phyloP scores from a whole-genome alignment of 2,888 invertebrate species.

The Synergus gifuensis region DNA sequence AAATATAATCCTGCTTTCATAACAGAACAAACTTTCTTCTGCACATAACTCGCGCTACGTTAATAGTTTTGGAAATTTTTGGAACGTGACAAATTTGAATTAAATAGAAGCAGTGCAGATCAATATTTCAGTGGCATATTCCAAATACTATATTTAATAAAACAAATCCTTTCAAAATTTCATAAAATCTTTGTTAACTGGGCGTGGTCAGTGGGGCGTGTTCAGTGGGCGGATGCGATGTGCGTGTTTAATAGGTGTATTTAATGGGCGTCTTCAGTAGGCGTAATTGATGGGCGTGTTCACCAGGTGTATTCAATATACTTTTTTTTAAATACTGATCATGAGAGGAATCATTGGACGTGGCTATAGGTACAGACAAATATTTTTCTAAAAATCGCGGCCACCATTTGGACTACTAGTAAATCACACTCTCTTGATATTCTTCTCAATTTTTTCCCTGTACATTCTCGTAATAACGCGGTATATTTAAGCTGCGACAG shows the following conservation, averaged over 20 bases:
- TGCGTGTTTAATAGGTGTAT: background rate
- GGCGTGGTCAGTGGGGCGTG: background rate
- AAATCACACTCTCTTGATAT: background rate
- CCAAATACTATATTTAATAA: no score
- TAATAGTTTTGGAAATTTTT: background rate
- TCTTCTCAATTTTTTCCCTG: background rate
- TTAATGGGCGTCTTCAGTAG: background rate
- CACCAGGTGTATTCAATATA: no score
- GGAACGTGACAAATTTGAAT: background rate
- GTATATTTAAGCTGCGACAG: slow-evolving; percentile 24
- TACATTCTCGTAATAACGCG: slow-evolving; percentile 5
- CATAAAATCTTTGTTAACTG: no score
- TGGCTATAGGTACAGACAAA: no score
- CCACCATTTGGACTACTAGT: background rate
- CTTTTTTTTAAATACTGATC: no score
- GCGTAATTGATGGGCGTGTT: background rate
- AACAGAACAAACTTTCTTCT: slow-evolving; percentile 1
- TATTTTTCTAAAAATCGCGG: background rate
- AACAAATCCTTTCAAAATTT: no score
- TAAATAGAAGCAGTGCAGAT: no score
- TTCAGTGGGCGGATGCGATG: background rate
- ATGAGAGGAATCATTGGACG: no score
- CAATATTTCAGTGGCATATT: background rate
- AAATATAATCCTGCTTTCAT: slow-evolving; percentile 1
- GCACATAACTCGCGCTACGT: background rate